Evolutionary conservation across 2,797 vertebrate genomes (phyloP).

Genomic region (Lacerta agilis): DNA sequence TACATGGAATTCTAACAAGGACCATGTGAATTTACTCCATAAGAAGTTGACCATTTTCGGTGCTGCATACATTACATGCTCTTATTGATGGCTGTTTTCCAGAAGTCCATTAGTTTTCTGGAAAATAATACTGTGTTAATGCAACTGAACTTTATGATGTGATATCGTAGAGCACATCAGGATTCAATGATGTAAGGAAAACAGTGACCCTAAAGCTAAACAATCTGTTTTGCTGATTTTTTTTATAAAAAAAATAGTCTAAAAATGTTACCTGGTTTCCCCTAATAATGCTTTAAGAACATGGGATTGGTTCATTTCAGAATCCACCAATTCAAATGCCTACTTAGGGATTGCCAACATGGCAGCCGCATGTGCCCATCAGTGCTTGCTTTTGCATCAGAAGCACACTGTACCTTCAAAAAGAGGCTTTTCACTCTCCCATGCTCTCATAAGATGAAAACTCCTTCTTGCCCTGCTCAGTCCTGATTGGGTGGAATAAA

Average conservation of each 20-base stretch:
- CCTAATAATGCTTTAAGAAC: not conserved
- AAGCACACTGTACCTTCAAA: too few relatives aligned
- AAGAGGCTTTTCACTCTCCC: too few relatives aligned
- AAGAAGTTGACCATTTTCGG: constrained; percentile 29
- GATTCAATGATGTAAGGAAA: constrained; percentile 40
- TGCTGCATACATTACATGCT: constrained; percentile 37
- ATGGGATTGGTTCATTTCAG: not conserved
- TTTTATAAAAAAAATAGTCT: not conserved
- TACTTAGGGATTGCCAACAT: not conserved
- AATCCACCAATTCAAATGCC: not conserved
- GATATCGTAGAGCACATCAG: constrained; percentile 17
- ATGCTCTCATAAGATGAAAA: too few relatives aligned
- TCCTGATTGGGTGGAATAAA: too few relatives aligned
- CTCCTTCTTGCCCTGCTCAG: too few relatives aligned
- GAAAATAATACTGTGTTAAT: constrained; percentile 33
- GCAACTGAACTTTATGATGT: constrained; percentile 44
- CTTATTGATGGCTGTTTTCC: constrained; percentile 60
- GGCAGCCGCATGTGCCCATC: too few relatives aligned
- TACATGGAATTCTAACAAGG: constrained; percentile 48
- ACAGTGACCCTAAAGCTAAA: constrained; percentile 15
- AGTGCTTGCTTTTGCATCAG: too few relatives aligned
- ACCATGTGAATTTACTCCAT: constrained; percentile 27
- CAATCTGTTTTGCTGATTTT: not conserved
- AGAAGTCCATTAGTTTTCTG: constrained; percentile 54
- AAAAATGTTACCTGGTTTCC: constrained; percentile 25